Evolutionary conservation across 2,113 vertebrate species (phyloP).

Genomic region (Cryptomyrus ogoouensis): DNA sequence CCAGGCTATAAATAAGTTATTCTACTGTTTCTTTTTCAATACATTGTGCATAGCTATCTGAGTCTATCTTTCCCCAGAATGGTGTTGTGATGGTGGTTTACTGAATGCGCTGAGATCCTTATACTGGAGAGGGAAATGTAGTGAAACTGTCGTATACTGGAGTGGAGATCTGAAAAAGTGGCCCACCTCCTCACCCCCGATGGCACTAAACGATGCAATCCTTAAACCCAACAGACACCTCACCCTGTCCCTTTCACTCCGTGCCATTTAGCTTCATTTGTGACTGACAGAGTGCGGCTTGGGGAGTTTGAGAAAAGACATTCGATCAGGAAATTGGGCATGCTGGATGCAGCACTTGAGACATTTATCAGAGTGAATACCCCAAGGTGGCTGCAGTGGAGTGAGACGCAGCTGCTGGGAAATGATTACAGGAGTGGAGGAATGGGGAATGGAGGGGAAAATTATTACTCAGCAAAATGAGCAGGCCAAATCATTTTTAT

Average conservation of each 20-base stretch:
- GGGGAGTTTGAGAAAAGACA: conserved; percentile 6
- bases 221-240: conserved; percentile 5
- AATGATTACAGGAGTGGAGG: conserved; percentile 5
- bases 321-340: conserved; percentile 1
- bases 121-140: background rate
- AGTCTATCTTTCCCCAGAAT: background rate
- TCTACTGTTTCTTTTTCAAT: background rate
- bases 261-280: conserved; percentile 14
- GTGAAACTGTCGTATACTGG: background rate
- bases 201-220: background rate
- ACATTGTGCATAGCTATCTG: background rate
- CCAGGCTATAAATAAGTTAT: background rate
- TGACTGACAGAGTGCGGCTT: background rate
- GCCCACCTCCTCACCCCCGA: background rate
- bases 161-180: background rate
- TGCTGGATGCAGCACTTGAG: background rate
- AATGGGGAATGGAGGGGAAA: background rate
- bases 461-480: conserved; percentile 10
- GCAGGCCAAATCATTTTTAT: conserved; percentile 4
- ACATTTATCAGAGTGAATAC: conserved; percentile 12
- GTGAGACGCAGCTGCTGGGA: background rate
- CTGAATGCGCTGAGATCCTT: background rate
- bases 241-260: background rate
- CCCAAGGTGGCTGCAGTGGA: conserved; percentile 11
- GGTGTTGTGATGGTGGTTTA: background rate